These are phyloP conservation scores for Xenentodon cancila DNA, from an alignment of 2,797 vertebrate species.

Conservation along the genomic window DNA sequence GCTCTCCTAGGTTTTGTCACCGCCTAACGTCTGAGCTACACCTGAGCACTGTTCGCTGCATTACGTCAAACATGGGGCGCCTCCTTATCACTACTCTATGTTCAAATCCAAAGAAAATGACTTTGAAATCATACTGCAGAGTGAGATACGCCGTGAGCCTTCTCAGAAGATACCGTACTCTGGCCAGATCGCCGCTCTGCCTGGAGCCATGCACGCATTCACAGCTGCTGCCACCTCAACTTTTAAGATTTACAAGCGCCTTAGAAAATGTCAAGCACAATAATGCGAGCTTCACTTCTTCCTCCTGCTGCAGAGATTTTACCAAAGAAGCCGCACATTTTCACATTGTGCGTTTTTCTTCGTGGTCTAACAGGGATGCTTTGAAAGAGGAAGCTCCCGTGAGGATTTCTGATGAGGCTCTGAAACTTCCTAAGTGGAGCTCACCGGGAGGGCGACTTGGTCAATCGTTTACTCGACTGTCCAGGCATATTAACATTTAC, in stretches of 20 bases:
- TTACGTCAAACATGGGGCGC: slow-evolving; percentile 57
- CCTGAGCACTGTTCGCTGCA: slow-evolving; percentile 11
- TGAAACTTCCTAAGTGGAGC: slow-evolving; percentile 38
- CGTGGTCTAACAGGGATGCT: slow-evolving; percentile 56
- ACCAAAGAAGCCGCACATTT: slow-evolving; percentile 27
- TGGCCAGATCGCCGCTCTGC: slow-evolving; percentile 25
- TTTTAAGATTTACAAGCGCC: slow-evolving; percentile 18
- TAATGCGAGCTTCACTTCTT: neutral
- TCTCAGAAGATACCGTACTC: slow-evolving; percentile 43
- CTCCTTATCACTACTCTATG: slow-evolving; percentile 54
- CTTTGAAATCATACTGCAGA: slow-evolving; percentile 58
- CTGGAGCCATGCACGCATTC: slow-evolving; percentile 32
- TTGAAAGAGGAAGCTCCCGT: slow-evolving; percentile 72
- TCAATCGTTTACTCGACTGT: slow-evolving; percentile 68
- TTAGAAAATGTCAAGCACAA: slow-evolving; percentile 29
- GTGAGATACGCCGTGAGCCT: slow-evolving; percentile 61
- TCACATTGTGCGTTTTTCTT: slow-evolving; percentile 49
- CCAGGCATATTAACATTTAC: slow-evolving; percentile 74
- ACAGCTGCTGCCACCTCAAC: neutral
- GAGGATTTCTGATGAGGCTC: slow-evolving; percentile 58
- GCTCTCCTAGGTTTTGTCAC: slow-evolving; percentile 21
- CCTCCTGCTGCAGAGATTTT: slow-evolving; percentile 4
- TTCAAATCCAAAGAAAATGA: slow-evolving; percentile 45
- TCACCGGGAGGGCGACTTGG: slow-evolving; percentile 55
- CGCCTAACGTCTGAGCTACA: slow-evolving; percentile 9